Base-by-base conservation (phyloP, 1,140 invertebrate species). In the Ostrea denselamellosa region DNA sequence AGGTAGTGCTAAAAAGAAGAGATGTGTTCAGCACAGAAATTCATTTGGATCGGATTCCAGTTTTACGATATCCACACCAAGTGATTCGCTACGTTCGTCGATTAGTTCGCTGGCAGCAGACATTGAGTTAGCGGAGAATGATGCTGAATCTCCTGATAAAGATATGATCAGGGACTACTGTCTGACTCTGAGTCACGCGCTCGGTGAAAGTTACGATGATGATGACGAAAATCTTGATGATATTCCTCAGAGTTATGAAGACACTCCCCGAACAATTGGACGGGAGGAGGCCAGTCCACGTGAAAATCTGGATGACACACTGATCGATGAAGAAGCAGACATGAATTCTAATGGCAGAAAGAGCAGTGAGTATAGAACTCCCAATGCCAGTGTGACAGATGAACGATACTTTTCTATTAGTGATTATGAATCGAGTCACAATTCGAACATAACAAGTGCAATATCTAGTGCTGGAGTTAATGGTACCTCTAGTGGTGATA, bases 31-130 rank as follows among this genome's bases (percentile, higher is more conserved):
- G 54, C 68, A 89, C 86, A n/a, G 77, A 52, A 85, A 91, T 22
- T 89, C 90, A 54, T 86, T 87, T 51, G 90, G 88, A 34, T 92
- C 93, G 0, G 90, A 92, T 56, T 91, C 92, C 7, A 93, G 92
- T 90, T 91, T 93, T 86, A 93, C 93, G 2, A 91, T 94, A 54
- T 93, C 93, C 12, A 93, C 93, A 0, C 92, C 93, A n/a, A 93
- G 90, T 87, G 90, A 91, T 22, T 92, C 92, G 68, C 86, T 86
- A 10, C 34, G 83, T 22, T 92, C 92, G 0, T 93, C 92, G 19
- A 58, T 89, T 22, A 93, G 92, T 84, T 94, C 93, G 34, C 84
- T 93, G 22, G 89, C 91, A 19, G 90, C 91, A 56, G 90, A 92
- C 71, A 91, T 85, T 83, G 91, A 22, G 86, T 83, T 25, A 54